Evolutionary conservation across 1,140 invertebrate species (phyloP).

Genomic region (Neuroterus valhalla): DNA sequence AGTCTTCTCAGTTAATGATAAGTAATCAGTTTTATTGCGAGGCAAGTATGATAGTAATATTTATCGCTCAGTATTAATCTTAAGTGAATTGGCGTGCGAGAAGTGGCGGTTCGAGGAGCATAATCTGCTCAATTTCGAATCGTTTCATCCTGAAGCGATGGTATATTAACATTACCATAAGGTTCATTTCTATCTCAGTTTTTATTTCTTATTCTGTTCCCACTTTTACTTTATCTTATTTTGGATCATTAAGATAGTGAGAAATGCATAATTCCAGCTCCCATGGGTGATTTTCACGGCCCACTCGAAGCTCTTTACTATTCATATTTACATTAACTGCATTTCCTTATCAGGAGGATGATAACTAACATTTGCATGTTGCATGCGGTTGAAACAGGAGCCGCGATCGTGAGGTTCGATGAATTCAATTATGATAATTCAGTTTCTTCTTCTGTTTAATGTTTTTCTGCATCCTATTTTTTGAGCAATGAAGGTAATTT

Average conservation of each 20-base stretch:
- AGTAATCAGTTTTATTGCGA: background rate
- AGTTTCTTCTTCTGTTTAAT: no score
- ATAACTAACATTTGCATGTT: background rate
- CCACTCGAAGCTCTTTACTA: no score
- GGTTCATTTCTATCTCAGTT: background rate
- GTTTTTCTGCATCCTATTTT: background rate
- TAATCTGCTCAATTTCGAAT: conserved; percentile 15
- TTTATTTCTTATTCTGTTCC: background rate
- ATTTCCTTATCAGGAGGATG: conserved; percentile 8
- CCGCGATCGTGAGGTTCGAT: background rate
- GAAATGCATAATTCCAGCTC: background rate
- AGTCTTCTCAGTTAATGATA: conserved; percentile 17
- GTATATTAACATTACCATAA: background rate
- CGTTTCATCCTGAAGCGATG: background rate
- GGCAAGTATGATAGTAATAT: background rate
- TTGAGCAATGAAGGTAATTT: background rate
- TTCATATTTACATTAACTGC: no score
- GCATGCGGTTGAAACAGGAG: background rate
- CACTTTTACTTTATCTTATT: background rate
- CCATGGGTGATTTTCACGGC: no score
- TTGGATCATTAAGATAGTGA: no score
- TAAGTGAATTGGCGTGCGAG: background rate
- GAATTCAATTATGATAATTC: conserved; percentile 18
- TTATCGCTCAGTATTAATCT: conserved; percentile 13
- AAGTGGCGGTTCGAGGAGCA: background rate